phyloP scores from a whole-genome alignment of 53 echinoderm and acorn worm species.

The Antedon mediterranea region DNA sequence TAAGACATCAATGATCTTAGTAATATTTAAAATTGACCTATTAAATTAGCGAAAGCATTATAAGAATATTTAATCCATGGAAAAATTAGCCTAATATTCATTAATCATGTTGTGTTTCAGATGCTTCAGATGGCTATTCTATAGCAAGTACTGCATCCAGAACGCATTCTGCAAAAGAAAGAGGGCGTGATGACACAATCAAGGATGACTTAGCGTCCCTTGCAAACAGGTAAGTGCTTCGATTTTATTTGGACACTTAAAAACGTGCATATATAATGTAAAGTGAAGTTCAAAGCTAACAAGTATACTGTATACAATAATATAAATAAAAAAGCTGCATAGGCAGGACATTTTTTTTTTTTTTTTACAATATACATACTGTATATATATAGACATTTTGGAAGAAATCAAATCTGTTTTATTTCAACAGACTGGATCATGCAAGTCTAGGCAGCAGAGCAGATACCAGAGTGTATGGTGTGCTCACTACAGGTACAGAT shows the following conservation, averaged over 20 bases:
- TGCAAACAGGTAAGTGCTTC: not conserved
- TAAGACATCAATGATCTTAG: too few relatives aligned
- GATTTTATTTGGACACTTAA: too few relatives aligned
- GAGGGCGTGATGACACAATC: not conserved
- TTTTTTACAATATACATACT: too few relatives aligned
- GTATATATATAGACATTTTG: too few relatives aligned
- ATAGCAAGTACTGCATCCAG: slow-evolving; percentile 60
- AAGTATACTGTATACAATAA: too few relatives aligned
- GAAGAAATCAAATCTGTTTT: slow-evolving; percentile 1
- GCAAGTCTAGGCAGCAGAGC: slow-evolving; percentile 14
- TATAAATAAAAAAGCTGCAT: too few relatives aligned
- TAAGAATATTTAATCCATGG: not conserved
- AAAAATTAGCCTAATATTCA: not conserved
- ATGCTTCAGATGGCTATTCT: slow-evolving; percentile 86
- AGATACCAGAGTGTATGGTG: slow-evolving; percentile 50
- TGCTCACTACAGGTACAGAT: slow-evolving; percentile 59
- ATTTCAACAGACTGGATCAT: slow-evolving; percentile 8
- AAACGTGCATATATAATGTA: too few relatives aligned
- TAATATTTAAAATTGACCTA: not conserved
- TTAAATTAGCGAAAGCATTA: too few relatives aligned
- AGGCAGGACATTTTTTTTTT: too few relatives aligned
- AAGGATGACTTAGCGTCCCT: not conserved
- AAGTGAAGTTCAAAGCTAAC: too few relatives aligned
- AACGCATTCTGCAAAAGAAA: slow-evolving; percentile 28
- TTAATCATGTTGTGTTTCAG: slow-evolving; percentile 20